phyloP scores from a whole-genome alignment of 2,797 vertebrate genomes.

The Periparus ater region DNA sequence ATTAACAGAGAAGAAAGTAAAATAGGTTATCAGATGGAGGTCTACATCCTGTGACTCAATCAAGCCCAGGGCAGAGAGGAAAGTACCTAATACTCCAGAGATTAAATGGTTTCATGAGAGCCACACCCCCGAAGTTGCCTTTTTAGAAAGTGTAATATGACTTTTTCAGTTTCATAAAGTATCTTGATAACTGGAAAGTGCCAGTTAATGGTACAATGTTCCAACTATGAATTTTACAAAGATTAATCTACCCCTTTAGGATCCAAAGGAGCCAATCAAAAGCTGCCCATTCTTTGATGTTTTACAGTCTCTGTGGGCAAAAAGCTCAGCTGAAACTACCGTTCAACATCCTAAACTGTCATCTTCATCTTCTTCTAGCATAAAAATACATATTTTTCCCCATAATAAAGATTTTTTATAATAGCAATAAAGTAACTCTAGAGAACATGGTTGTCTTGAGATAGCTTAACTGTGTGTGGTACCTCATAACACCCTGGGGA shows the following conservation, averaged over 20 bases:
- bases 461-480: constrained; percentile 81
- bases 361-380: constrained; percentile 81
- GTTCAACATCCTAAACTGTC: constrained; percentile 79
- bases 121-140: constrained; percentile 78
- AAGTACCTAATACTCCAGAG: constrained; percentile 49
- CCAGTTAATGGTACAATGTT: constrained; percentile 79
- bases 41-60: background rate
- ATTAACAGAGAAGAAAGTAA: background rate
- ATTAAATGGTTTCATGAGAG: constrained; percentile 63
- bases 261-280: constrained; percentile 75
- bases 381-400: constrained; percentile 84
- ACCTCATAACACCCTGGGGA: constrained; percentile 78
- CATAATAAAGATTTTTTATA: constrained; percentile 85
- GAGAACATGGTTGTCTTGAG: constrained; percentile 83
- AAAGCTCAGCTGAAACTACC: constrained; percentile 77
- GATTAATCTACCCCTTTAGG: constrained; percentile 82
- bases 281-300: constrained; percentile 67
- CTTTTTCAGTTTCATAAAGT: constrained; percentile 82
- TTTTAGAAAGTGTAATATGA: constrained; percentile 77
- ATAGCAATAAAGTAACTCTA: constrained; percentile 82
- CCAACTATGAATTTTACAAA: constrained; percentile 81
- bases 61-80: background rate
- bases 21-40: background rate
- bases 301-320: constrained; percentile 80
- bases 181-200: constrained; percentile 81